Conservation (phyloP, 2,113 vertebrate species). For the Podilymbus podiceps region DNA sequence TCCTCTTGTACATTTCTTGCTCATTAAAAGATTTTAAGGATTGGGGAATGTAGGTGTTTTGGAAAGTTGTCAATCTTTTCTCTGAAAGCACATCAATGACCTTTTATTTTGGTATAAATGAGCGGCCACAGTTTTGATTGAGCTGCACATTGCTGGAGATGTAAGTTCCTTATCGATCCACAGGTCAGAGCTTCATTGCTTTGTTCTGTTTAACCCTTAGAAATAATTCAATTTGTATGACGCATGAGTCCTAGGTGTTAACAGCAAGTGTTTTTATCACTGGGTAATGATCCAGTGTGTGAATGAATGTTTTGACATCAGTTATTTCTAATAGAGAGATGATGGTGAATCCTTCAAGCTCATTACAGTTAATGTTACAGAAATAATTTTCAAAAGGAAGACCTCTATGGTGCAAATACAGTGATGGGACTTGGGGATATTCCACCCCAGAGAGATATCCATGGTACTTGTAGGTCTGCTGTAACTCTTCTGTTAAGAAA, state of each 20-base stretch:
- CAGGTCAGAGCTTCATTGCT: constrained; percentile 49
- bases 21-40: constrained; percentile 53
- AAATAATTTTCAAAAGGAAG: background rate
- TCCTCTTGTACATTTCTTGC: constrained; percentile 26
- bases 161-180: constrained; percentile 54
- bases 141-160: constrained; percentile 6
- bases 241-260: background rate
- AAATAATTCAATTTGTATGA: constrained; percentile 47
- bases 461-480: background rate
- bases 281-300: background rate
- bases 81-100: constrained; percentile 53
- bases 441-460: background rate
- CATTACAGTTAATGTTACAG: background rate
- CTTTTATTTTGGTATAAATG: constrained; percentile 71
- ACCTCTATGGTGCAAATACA: background rate
- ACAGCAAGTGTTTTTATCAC: constrained; percentile 26
- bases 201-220: constrained; percentile 57
- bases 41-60: constrained; percentile 45
- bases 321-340: constrained; percentile 15
- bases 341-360: background rate
- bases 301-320: background rate
- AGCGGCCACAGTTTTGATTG: constrained; percentile 59
- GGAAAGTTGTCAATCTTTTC: constrained; percentile 46
- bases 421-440: background rate
- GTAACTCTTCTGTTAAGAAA: background rate